Percentiles rank a stretch among this genome's conserved stretches.
These are phyloP conservation scores for Setipinna tenuifilis DNA, from an alignment of 2,797 vertebrate species.

Conservation along the genomic window DNA sequence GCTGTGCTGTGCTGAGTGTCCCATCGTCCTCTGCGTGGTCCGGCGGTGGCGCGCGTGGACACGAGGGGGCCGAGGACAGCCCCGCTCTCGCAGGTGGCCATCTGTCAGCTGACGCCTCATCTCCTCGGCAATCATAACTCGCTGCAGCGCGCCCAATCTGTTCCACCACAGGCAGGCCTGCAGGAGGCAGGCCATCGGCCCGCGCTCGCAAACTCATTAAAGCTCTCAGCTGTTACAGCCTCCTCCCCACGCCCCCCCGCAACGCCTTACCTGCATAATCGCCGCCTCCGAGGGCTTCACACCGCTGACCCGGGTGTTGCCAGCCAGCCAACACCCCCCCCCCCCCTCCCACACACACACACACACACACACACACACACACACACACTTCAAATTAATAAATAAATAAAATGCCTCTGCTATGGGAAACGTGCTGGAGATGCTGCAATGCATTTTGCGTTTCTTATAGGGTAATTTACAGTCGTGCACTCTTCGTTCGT, in stretches of 20 bases:
- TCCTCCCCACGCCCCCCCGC: conserved; percentile 7
- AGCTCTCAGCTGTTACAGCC: conserved; percentile 45
- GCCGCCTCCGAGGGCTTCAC: background rate
- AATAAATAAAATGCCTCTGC: conserved; percentile 1
- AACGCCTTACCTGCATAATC: background rate
- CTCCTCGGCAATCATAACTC: conserved; percentile 77
- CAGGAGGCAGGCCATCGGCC: conserved; percentile 62
- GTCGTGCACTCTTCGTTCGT: background rate
- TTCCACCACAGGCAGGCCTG: conserved; percentile 75
- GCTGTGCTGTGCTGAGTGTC: conserved; percentile 51
- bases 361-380: background rate
- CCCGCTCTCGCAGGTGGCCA: conserved; percentile 73
- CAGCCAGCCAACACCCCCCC: background rate
- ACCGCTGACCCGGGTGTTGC: conserved; percentile 26
- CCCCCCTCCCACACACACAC: background rate
- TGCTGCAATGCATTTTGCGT: background rate
- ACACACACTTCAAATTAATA: background rate
- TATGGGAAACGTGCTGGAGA: background rate
- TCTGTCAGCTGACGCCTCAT: conserved; percentile 77
- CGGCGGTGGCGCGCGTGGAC: conserved; percentile 32
- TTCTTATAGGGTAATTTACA: background rate
- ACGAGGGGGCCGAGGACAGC: conserved; percentile 55
- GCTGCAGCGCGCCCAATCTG: conserved; percentile 78
- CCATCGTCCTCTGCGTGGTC: conserved; percentile 61
- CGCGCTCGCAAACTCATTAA: conserved; percentile 52